A percentile compares a stretch with the other conserved stretches of the same genome.
These are phyloP conservation scores for Cartodere bifasciata DNA, from an alignment of 2,888 invertebrate species.

Conservation along the genomic window DNA sequence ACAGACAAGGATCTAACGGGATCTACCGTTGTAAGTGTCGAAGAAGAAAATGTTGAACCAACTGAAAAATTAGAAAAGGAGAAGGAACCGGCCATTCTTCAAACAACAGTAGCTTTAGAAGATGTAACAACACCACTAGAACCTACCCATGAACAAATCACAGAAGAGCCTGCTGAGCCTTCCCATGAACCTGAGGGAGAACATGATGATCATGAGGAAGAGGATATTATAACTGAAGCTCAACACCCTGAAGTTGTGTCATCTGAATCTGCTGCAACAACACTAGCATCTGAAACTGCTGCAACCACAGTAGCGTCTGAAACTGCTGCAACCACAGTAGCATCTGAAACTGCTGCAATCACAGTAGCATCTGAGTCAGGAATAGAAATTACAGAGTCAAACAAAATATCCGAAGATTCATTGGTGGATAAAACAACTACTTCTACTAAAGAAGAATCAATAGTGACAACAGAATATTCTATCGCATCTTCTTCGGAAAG, in stretches of 20 bases:
- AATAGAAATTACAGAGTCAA: conserved; percentile 12
- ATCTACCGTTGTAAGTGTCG: background rate
- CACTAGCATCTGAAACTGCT: background rate
- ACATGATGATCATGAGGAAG: too few species aligned
- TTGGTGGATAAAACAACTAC: conserved; percentile 5
- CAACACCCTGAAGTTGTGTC: conserved; percentile 3
- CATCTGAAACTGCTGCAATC: conserved; percentile 5
- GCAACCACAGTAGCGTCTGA: conserved; percentile 2
- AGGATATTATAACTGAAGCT: conserved; percentile 5
- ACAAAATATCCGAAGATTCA: conserved; percentile 10
- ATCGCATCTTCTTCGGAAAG: background rate
- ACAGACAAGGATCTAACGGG: background rate
- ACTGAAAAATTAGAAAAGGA: conserved; percentile 8
- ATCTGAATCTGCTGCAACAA: background rate
- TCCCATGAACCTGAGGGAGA: too few species aligned
- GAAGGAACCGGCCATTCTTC: conserved; percentile 1
- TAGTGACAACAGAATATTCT: conserved; percentile 3
- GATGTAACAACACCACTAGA: background rate
- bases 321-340: conserved; percentile 11
- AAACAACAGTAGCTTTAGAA: background rate
- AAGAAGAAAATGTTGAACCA: conserved; percentile 9
- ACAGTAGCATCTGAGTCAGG: conserved; percentile 1
- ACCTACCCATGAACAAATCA: too few species aligned
- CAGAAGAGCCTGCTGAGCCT: conserved; percentile 4
- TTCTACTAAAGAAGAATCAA: background rate